These are phyloP conservation scores for Pseudochaenichthys georgianus DNA, from an alignment of 2,797 vertebrate species.

Conservation along the genomic window DNA sequence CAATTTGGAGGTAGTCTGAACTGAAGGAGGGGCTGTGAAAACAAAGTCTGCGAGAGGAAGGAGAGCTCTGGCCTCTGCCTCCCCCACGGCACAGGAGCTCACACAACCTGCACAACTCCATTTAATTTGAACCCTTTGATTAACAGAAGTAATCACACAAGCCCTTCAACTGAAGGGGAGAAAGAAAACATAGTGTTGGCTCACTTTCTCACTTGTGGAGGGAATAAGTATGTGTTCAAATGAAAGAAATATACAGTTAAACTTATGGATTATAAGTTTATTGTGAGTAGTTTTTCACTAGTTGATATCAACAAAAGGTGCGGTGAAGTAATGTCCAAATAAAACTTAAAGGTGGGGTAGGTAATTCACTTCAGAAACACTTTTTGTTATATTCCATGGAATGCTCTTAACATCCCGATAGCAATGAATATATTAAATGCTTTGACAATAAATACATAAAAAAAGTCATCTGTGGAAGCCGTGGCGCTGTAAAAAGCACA, in stretches of 20 bases:
- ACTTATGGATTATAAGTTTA: not conserved
- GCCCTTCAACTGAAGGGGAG: conserved; percentile 64
- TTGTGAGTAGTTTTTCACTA: not conserved
- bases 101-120: conserved; percentile 71
- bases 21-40: conserved; percentile 72
- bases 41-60: conserved; percentile 75
- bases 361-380: too few species aligned
- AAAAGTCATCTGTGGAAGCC: too few species aligned
- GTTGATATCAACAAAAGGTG: not conserved
- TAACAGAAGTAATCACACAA: conserved; percentile 76
- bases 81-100: conserved; percentile 71
- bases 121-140: conserved; percentile 83
- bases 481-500: too few species aligned
- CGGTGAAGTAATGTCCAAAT: not conserved
- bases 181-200: conserved; percentile 60
- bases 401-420: too few species aligned
- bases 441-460: too few species aligned
- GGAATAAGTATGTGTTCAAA: conserved; percentile 12
- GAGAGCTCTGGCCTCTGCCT: conserved; percentile 74
- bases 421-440: too few species aligned
- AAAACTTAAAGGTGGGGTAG: not conserved
- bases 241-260: not conserved
- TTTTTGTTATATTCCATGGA: too few species aligned
- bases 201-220: conserved; percentile 48
- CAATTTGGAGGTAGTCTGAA: conserved; percentile 82